These are phyloP conservation scores for Ichneumon xanthorius DNA, from an alignment of 2,888 invertebrate genomes.

Conservation along the genomic window DNA sequence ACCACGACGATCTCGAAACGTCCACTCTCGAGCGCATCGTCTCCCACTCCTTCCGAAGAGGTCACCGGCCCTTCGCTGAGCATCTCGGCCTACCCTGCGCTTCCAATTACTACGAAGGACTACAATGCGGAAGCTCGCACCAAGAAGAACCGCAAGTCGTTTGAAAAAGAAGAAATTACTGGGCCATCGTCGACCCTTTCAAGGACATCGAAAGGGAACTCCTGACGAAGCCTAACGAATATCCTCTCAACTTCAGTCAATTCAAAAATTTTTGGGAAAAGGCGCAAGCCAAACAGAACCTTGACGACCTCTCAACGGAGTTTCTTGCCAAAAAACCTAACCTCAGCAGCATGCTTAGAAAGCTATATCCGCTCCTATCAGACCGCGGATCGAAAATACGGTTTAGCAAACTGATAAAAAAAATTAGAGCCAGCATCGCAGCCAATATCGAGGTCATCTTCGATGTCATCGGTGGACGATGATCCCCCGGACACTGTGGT, in stretches of 20 bases:
- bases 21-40: background rate
- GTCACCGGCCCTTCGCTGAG: background rate
- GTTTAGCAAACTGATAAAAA: constrained; percentile 32
- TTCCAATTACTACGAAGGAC: background rate
- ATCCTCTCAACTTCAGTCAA: constrained; percentile 21
- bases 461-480: background rate
- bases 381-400: constrained; percentile 14
- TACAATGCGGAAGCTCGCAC: background rate
- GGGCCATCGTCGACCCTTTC: background rate
- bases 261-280: constrained; percentile 29
- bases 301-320: background rate
- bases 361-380: background rate
- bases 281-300: background rate
- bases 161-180: too few relatives aligned
- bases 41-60: background rate
- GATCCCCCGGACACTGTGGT: background rate
- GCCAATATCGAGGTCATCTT: too few relatives aligned
- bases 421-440: background rate
- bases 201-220: constrained; percentile 10
- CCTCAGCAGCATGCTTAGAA: background rate
- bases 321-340: background rate
- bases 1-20: background rate
- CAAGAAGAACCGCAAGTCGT: background rate
- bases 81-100: background rate
- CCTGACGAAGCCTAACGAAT: background rate